These are phyloP conservation scores for Parnassius glacialis DNA, from an alignment of 2,888 invertebrate genomes.

Conservation along the genomic window DNA sequence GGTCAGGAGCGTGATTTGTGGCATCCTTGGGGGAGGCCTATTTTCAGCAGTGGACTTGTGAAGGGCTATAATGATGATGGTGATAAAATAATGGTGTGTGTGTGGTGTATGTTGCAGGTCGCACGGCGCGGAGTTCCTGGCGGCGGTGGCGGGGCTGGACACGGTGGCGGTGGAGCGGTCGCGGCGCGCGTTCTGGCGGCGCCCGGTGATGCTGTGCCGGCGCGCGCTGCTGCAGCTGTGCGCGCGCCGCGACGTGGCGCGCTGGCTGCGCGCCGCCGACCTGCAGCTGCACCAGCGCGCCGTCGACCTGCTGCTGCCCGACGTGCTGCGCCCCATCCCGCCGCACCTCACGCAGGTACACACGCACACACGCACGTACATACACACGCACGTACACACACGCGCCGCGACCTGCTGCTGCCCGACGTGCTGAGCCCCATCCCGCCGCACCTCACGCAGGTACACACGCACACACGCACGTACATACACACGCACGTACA, in stretches of 20 bases:
- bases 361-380: slow-evolving; percentile 46
- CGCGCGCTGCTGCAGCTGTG: slow-evolving; percentile 89
- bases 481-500: slow-evolving; percentile 33
- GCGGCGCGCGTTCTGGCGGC: slow-evolving; percentile 96
- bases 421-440: slow-evolving; percentile 97
- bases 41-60: too few species aligned
- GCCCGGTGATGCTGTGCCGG: slow-evolving; percentile 92
- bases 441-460: slow-evolving; percentile 96
- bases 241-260: slow-evolving; percentile 82
- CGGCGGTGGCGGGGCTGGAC: slow-evolving; percentile 94
- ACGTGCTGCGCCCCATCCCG: slow-evolving; percentile 96
- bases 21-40: too few species aligned
- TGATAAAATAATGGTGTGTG: too few species aligned
- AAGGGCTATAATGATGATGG: too few species aligned
- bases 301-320: slow-evolving; percentile 97
- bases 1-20: too few species aligned
- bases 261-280: slow-evolving; percentile 91
- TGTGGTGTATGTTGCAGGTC: slow-evolving; percentile 81
- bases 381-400: slow-evolving; percentile 45
- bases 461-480: slow-evolving; percentile 80
- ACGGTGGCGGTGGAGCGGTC: slow-evolving; percentile 94
- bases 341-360: slow-evolving; percentile 95
- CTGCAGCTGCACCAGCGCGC: slow-evolving; percentile 97
- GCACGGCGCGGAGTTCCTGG: slow-evolving; percentile 96
- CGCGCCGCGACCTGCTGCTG: slow-evolving; percentile 90